Conservation (phyloP, 1,140 invertebrate genomes). For the Neomicropteryx cornuta region DNA sequence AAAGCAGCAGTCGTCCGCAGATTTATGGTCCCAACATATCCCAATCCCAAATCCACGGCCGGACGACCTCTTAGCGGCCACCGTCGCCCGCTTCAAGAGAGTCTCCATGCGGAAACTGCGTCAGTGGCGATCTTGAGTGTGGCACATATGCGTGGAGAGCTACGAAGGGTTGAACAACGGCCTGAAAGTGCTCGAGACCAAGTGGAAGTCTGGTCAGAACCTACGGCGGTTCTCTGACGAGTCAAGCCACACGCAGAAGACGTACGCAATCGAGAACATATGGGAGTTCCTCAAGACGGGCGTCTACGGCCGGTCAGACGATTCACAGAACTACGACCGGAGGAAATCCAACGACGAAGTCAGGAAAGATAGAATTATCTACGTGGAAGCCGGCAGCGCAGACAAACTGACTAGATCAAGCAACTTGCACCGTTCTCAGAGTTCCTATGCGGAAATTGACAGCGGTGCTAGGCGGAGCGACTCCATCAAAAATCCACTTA, state of each 20-base stretch:
- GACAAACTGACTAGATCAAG: neutral
- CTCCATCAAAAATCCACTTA: slow-evolving; percentile 24
- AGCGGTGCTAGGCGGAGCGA: no score
- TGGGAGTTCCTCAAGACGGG: slow-evolving; percentile 29
- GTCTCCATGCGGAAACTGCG: slow-evolving; percentile 61
- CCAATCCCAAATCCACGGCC: no score
- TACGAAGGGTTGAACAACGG: slow-evolving; percentile 14
- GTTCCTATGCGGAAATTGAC: no score
- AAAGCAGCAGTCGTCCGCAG: no score
- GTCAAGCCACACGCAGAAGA: slow-evolving; percentile 25
- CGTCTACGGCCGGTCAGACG: no score
- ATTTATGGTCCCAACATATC: no score
- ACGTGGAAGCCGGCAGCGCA: neutral
- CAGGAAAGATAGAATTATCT: neutral
- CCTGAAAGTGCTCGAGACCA: slow-evolving; percentile 8
- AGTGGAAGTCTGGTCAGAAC: slow-evolving; percentile 7
- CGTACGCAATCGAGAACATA: slow-evolving; percentile 32
- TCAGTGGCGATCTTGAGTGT: slow-evolving; percentile 66
- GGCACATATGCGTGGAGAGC: slow-evolving; percentile 21
- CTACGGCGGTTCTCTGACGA: slow-evolving; percentile 3
- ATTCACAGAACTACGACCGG: slow-evolving; percentile 8
- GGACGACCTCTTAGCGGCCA: slow-evolving; percentile 45
- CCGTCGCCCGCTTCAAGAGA: slow-evolving; percentile 61
- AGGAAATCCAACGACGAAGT: neutral
- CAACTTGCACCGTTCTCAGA: no score